Evolutionary conservation across 2,888 invertebrate species (phyloP), one percentile per base, ranked within the genome.

Genomic region (Neelides folsomi): DNA sequence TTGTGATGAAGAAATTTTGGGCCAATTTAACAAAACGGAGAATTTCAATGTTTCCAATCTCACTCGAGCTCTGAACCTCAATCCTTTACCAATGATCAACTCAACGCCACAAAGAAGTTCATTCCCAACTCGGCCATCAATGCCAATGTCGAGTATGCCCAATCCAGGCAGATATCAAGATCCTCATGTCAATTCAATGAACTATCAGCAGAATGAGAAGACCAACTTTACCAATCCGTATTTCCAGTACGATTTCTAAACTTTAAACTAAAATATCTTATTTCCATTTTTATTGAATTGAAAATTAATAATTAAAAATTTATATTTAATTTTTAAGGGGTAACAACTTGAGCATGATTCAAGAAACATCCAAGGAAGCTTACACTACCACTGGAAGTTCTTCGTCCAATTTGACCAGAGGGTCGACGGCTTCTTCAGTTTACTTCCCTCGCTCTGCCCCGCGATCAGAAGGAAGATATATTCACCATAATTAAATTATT

Each of bases 301-400:
- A n/a, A n/a, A n/a, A n/a, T n/a, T n/a, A n/a, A n/a, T 8, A 8
- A 13, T 37, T 12, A 35, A 20, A 16, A 36, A 8, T 39, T 18
- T 18, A 44, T 13, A 20, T 47, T 37, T 27, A 47, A 18, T 47
- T 36, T 49, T 18, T 35, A 54, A 42, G 27, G 54, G 58, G 16
- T 20, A 46, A 49, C n/a, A 58, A 58, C 36, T 35, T 63, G 13
- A 63, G 63, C 42, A 59, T 62, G 4, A 63, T 63, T 46, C 60
- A 59, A 41, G 63, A 63, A 50, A 58, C 58, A 15, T 63, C 63
- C 0, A 58, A 58, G 16, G 63, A 63, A 49, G 44, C 54, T 9
- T 53, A 56, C 42, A 60, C 63, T n/a, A 55, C 60, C 1, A 53
- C 58, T 27, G 58, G 60, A 18, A 60, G 59, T 39, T 54, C 55